Base-by-base conservation (phyloP, 1,140 invertebrate species). In the Dryas iulia region DNA sequence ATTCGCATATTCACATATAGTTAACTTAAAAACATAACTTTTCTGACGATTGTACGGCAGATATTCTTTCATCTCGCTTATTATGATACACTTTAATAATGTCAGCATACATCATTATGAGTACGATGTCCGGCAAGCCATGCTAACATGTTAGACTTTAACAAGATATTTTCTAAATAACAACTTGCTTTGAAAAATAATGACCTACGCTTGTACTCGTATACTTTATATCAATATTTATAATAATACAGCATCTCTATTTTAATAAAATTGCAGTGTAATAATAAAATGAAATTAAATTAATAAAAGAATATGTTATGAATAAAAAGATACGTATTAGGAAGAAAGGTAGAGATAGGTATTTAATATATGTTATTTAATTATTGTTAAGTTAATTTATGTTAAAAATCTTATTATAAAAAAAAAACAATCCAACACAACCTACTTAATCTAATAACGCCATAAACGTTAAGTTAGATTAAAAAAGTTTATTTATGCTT, bases 51-150 rank as follows among this genome's bases (percentile, higher is more conserved):
- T 47, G 77, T 84, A 83, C 35, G 73, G 75, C 3, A 21, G 39
- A 47, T 81, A 76, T 82, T 77, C 78, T 83, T 77, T 79, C 76
- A 75, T 69, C 66, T 53, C 52, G 74, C 78, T 84, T 85, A 84
- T 85, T 83, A 85, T 73, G 76, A 78, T 84, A 84, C 81, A 82
- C 78, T 83, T 79, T 81, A 85, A 80, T 84, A 81, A 84, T 70
- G 81, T 83, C 75, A 78, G 81, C 78, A 84, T 79, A 87, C 81
- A 86, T 88, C 86, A 84, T 88, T 88, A 86, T 88, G 76, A 77
- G 79, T 82, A 74, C 81, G 77, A 58, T 70, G 82, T 79, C 80
- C 81, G 76, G 77, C 59, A 61, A 61, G 39, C 78, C 67, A 75
- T 64, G 72, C 79, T 70, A 73, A 82, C 80, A 82, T 81, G 75